A percentile compares a stretch with the other conserved stretches of the same genome.
Conservation (phyloP, 1,140 invertebrate species). For the Tribolium madens region DNA sequence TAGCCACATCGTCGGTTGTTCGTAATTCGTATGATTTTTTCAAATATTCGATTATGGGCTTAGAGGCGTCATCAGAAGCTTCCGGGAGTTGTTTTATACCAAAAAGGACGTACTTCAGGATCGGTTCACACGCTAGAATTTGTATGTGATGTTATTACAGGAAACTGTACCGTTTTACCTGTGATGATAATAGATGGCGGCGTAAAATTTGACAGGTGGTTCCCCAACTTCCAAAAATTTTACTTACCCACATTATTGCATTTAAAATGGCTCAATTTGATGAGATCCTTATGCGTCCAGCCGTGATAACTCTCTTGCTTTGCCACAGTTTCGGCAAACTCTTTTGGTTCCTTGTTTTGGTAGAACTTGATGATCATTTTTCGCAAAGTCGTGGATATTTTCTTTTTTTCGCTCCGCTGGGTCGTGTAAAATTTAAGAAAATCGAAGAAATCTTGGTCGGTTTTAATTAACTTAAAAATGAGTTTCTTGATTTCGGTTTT, state of each 20-base stretch:
- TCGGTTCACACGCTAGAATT: slow-evolving; percentile 50
- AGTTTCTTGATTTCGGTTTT: slow-evolving; percentile 66
- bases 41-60: slow-evolving; percentile 50
- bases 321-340: slow-evolving; percentile 71
- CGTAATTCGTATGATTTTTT: slow-evolving; percentile 47
- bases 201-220: too few relatives aligned
- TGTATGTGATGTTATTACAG: too few relatives aligned
- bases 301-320: slow-evolving; percentile 70
- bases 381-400: slow-evolving; percentile 70
- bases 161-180: too few relatives aligned
- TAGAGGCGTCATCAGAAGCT: slow-evolving; percentile 38
- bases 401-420: slow-evolving; percentile 51
- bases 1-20: slow-evolving; percentile 43
- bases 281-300: slow-evolving; percentile 77
- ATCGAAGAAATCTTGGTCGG: slow-evolving; percentile 70
- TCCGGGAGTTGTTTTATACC: slow-evolving; percentile 43
- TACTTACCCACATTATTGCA: slow-evolving; percentile 65
- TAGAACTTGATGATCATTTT: slow-evolving; percentile 72
- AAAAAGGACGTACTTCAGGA: slow-evolving; percentile 55
- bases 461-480: slow-evolving; percentile 66
- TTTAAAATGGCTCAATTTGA: slow-evolving; percentile 73
- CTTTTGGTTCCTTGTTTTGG: slow-evolving; percentile 67
- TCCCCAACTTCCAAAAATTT: not conserved
- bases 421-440: slow-evolving; percentile 69
- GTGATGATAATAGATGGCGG: too few relatives aligned